phyloP scores from a whole-genome alignment of 2,888 invertebrate species.

The Gonocerus acuteangulatus region DNA sequence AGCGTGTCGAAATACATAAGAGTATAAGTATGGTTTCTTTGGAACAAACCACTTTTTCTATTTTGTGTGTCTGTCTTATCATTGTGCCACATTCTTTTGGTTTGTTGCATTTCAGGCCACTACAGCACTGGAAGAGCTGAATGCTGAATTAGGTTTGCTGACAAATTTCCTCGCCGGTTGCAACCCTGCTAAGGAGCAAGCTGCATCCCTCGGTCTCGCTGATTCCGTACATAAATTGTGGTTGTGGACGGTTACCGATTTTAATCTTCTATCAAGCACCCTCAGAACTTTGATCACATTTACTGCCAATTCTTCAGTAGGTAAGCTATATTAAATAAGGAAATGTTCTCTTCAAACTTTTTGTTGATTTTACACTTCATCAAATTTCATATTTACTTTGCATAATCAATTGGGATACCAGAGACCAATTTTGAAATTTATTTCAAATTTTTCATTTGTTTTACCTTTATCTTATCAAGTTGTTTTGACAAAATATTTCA shows the following conservation, averaged over 20 bases:
- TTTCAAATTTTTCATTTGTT: background rate
- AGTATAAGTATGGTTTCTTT: too few relatives aligned
- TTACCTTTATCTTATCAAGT: too few relatives aligned
- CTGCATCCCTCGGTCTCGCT: conserved; percentile 51
- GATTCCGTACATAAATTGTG: conserved; percentile 57
- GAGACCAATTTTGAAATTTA: background rate
- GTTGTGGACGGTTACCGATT: conserved; percentile 58
- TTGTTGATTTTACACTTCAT: background rate
- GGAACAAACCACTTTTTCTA: too few relatives aligned
- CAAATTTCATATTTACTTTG: background rate
- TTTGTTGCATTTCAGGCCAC: conserved; percentile 41
- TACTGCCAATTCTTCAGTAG: conserved; percentile 55
- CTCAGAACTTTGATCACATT: conserved; percentile 56
- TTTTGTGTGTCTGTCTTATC: too few relatives aligned
- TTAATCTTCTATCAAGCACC: conserved; percentile 48
- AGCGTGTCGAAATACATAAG: too few relatives aligned
- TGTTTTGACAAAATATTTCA: too few relatives aligned
- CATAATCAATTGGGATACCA: background rate
- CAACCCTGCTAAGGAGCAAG: conserved; percentile 49
- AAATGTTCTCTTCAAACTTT: background rate
- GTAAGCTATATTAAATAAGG: conserved; percentile 43
- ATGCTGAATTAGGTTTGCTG: conserved; percentile 51
- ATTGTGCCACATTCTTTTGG: too few relatives aligned
- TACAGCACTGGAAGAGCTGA: conserved; percentile 52
- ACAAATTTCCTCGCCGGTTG: conserved; percentile 55